Evolutionary conservation across 2,797 vertebrate genomes (phyloP).

Genomic region (Neosilurus hyrtlii): DNA sequence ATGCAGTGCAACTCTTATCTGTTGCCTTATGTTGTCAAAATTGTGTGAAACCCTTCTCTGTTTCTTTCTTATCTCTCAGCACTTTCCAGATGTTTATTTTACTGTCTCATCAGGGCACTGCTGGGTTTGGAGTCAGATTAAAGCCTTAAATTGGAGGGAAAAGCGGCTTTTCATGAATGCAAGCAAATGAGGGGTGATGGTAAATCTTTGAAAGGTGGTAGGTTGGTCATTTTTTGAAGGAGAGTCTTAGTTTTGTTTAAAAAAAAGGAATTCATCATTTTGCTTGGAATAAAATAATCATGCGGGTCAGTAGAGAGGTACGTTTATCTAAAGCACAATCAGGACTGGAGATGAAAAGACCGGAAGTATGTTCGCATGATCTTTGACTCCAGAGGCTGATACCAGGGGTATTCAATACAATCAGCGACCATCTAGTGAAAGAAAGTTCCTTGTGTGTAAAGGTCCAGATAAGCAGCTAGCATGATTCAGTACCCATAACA

Average conservation of each 20-base stretch:
- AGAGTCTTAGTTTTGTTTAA: not conserved
- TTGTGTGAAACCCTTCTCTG: not conserved
- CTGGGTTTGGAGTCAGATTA: not conserved
- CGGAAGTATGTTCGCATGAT: not conserved
- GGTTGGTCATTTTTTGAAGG: not conserved
- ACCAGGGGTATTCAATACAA: not conserved
- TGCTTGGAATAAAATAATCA: not conserved
- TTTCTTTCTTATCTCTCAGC: not conserved
- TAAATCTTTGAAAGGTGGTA: not conserved
- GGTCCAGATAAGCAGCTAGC: not conserved
- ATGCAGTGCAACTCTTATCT: no score
- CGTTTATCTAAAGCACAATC: not conserved
- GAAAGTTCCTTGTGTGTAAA: not conserved
- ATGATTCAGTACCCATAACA: not conserved
- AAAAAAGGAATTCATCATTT: not conserved
- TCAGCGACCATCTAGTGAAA: not conserved
- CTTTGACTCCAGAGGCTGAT: not conserved
- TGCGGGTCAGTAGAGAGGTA: not conserved
- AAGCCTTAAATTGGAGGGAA: not conserved
- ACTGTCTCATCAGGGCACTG: not conserved
- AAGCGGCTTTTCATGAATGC: not conserved
- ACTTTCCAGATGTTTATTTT: conserved; percentile 1
- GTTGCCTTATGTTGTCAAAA: no score
- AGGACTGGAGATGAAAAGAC: not conserved
- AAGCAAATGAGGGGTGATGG: not conserved